phyloP scores from a whole-genome alignment of 1,140 invertebrate genomes.

The Ctenoplectra terminalis region DNA sequence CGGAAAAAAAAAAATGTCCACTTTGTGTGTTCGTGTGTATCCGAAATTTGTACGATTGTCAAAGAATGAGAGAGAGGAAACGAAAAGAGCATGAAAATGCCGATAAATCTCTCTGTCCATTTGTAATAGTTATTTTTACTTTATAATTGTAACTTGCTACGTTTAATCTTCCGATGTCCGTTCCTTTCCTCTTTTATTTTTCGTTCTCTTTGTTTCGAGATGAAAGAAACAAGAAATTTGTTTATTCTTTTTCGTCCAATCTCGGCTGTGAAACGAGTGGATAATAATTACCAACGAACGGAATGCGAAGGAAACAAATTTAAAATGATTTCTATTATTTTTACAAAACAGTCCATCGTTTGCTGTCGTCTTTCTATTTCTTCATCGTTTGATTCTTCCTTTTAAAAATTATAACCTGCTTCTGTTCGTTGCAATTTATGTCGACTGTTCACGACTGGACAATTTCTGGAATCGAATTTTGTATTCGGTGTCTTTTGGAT shows the following conservation, averaged over 20 bases:
- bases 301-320: not conserved
- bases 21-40: not conserved
- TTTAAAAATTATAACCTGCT: no score
- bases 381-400: no score
- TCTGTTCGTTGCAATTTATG: not conserved
- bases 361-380: no score
- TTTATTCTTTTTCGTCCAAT: not conserved
- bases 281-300: not conserved
- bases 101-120: constrained; percentile 1
- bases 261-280: not conserved
- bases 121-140: constrained; percentile 23
- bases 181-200: not conserved
- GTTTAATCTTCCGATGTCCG: not conserved
- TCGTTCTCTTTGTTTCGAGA: not conserved
- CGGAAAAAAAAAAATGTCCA: no score
- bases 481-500: not conserved
- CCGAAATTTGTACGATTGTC: not conserved
- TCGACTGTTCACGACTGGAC: not conserved
- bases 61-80: not conserved
- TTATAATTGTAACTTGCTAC: not conserved
- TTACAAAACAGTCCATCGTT: not conserved
- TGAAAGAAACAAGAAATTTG: not conserved
- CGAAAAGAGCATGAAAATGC: not conserved
- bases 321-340: not conserved
- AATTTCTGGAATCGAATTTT: not conserved